phyloP scores from a whole-genome alignment of 1,140 invertebrate genomes.

The Microplitis mediator region DNA sequence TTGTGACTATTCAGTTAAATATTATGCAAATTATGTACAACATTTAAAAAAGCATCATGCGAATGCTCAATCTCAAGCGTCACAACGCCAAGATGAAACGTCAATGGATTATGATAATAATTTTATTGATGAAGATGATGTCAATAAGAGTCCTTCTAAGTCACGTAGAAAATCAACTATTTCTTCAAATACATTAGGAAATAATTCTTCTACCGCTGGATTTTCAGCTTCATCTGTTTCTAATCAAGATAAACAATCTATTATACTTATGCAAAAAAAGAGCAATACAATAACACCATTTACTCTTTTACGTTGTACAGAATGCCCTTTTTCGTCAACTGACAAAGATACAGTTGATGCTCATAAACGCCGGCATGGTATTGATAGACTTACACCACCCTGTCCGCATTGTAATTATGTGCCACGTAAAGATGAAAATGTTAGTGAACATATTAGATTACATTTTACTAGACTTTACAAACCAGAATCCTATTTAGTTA shows the following conservation, averaged over 20 bases:
- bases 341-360: slow-evolving; percentile 75
- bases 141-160: slow-evolving; percentile 56
- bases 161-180: slow-evolving; percentile 43
- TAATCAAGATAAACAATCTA: slow-evolving; percentile 57
- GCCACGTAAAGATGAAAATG: slow-evolving; percentile 76
- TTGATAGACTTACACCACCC: slow-evolving; percentile 65
- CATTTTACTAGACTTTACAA: slow-evolving; percentile 73
- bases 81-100: slow-evolving; percentile 59
- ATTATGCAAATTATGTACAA: slow-evolving; percentile 82
- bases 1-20: slow-evolving; percentile 89
- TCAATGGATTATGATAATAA: slow-evolving; percentile 41
- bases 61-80: slow-evolving; percentile 70
- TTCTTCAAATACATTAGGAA: slow-evolving; percentile 5
- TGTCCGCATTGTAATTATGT: slow-evolving; percentile 87
- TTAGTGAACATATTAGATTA: slow-evolving; percentile 80
- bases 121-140: slow-evolving; percentile 42
- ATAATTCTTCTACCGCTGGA: slow-evolving; percentile 4
- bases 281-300: slow-evolving; percentile 57
- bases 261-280: slow-evolving; percentile 59
- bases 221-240: slow-evolving; percentile 29
- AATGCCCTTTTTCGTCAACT: slow-evolving; percentile 79
- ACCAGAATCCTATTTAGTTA: slow-evolving; percentile 68
- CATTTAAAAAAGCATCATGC: slow-evolving; percentile 79
- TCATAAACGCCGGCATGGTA: slow-evolving; percentile 76
- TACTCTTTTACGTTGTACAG: slow-evolving; percentile 65